Evolutionary conservation across 2,797 vertebrate species (phyloP).

Genomic region (Uromys caudimaculatus): DNA sequence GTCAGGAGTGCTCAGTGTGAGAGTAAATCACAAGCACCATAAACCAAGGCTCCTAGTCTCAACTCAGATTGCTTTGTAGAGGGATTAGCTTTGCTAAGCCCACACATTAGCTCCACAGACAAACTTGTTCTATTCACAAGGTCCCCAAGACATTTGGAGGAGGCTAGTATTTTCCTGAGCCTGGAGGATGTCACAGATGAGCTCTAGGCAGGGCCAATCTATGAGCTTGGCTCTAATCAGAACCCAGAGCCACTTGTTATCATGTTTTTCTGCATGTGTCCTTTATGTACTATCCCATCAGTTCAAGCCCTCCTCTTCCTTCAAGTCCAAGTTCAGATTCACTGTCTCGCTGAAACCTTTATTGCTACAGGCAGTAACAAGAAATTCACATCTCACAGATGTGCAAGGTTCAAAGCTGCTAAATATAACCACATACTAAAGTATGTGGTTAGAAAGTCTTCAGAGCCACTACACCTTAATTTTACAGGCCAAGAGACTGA

Average conservation of each 20-base stretch:
- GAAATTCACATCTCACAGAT: background rate
- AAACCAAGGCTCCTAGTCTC: background rate
- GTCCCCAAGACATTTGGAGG: background rate
- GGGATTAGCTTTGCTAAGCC: background rate
- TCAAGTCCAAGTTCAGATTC: constrained; percentile 17
- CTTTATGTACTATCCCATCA: background rate
- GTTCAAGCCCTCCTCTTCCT: background rate
- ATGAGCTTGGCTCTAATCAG: background rate
- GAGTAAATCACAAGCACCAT: too few species aligned
- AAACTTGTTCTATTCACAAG: background rate
- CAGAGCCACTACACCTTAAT: background rate
- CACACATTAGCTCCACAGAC: background rate
- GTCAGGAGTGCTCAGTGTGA: background rate
- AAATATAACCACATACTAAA: background rate
- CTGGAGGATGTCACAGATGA: background rate
- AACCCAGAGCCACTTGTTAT: background rate
- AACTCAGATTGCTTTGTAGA: background rate
- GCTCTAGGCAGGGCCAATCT: accelerated
- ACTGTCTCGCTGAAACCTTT: constrained; percentile 8
- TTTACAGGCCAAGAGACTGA: background rate
- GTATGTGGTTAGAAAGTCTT: background rate
- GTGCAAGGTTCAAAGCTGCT: background rate
- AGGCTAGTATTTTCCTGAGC: background rate
- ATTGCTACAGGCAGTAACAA: background rate
- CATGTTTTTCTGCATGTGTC: background rate